Evolutionary conservation across 2,888 invertebrate species (phyloP), one percentile per base, ranked within the genome.

Genomic region (Xanthorhoe designata): DNA sequence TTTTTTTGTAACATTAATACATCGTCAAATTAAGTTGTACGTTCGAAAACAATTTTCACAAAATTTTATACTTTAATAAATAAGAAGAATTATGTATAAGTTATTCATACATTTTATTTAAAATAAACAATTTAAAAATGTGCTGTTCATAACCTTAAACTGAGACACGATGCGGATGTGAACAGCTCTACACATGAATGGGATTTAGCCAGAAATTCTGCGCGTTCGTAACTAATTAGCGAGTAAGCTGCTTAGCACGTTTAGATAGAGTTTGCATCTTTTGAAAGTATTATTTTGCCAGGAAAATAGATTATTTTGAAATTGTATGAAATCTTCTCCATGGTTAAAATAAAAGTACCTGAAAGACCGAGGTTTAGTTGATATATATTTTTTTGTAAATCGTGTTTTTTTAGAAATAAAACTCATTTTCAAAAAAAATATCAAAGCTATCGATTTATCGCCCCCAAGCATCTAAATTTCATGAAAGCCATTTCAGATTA

Each of bases 141-240:
- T 49, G 47, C 38, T 53, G 7, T 58, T 53, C 58, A 64, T 54
- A 60, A 35, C 54, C 17, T 18, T 2, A 38, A 56, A 29, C 19
- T 50, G 15, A 49, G 56, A 47, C 53, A 51, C 18, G 24, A 29
- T 18, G 32, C 9, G 56, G 32, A 63, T 58, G 50, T 49, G 38
- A 53, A 51, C 42, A 38, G 64, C 56, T 60, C 32, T 55, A 64
- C 59, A 60, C 50, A 50, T 60, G 64, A 42, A 64, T 60, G 60
- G 54, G 64, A 54, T 60, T 64, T 60, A 60, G 60, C 29, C 13
- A 17, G 64, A 56, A 60, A 45, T 65, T 51, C 64, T 50, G 54
- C 59, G 49, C 59, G 64, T 59, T 64, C 42, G 58, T 49, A 53
- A 64, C 64, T 65, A 65, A 65, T 65, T 65, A 65, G 51, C 32